phyloP scores from a whole-genome alignment of 2,797 vertebrate genomes.

The Phaenicophaeus curvirostris region DNA sequence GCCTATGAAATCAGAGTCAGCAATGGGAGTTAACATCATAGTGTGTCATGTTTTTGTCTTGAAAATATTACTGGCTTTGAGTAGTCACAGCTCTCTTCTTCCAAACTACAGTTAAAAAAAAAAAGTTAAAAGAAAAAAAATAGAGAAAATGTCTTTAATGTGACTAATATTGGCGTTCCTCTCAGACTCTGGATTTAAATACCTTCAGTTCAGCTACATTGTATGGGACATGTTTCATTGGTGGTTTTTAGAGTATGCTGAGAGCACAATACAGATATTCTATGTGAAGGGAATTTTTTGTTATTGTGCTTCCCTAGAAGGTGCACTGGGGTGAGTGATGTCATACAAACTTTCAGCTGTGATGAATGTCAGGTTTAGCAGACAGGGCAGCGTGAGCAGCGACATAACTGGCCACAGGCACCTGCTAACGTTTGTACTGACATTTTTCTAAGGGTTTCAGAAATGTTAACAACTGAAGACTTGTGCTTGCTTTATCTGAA shows the following conservation, averaged over 20 bases:
- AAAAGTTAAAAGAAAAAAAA: not conserved
- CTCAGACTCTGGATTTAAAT: not conserved
- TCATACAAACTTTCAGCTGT: not conserved
- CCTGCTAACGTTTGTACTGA: not conserved
- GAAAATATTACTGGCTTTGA: not conserved
- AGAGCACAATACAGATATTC: not conserved
- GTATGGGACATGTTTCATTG: not conserved
- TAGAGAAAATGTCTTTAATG: not conserved
- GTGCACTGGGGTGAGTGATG: not conserved
- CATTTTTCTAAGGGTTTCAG: not conserved
- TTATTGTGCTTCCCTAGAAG: not conserved
- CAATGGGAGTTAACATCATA: not conserved
- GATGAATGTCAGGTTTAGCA: not conserved
- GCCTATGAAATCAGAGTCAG: not conserved
- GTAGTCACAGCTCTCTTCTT: not conserved
- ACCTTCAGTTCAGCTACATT: not conserved
- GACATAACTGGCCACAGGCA: not conserved
- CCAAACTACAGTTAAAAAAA: not conserved
- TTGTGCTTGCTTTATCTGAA: not conserved
- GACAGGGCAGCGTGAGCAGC: not conserved
- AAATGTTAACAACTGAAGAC: not conserved
- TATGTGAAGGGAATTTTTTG: not conserved
- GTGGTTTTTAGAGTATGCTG: not conserved
- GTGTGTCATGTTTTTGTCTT: not conserved
- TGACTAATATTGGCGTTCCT: not conserved